Percentiles rank a stretch among this genome's conserved stretches.
Evolutionary conservation across 2,113 vertebrate genomes (phyloP).

Genomic region (Gopherus flavomarginatus): DNA sequence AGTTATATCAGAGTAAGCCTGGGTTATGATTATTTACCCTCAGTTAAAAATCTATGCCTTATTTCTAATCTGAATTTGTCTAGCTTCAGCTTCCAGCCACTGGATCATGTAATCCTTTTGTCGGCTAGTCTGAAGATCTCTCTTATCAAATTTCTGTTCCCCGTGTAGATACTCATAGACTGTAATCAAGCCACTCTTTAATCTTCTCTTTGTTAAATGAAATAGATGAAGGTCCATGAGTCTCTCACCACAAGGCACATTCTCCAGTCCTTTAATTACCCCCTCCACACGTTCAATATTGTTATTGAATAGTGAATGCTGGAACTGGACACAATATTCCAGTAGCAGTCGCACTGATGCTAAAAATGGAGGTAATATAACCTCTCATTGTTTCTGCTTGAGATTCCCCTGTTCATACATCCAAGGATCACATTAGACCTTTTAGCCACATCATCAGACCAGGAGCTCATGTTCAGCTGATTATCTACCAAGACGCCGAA

Average conservation of each 20-base stretch:
- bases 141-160: not conserved
- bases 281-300: not conserved
- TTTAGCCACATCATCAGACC: not conserved
- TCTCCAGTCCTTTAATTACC: not conserved
- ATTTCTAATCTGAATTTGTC: not conserved
- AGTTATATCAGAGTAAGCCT: not conserved
- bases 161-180: not conserved
- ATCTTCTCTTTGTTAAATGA: not conserved
- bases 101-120: not conserved
- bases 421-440: not conserved
- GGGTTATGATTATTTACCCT: not conserved
- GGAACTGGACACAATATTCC: not conserved
- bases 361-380: not conserved
- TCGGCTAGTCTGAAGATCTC: not conserved
- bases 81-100: not conserved
- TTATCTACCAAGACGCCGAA: not conserved
- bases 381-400: not conserved
- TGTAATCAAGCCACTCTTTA: not conserved
- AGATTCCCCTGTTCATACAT: not conserved
- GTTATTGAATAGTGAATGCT: not conserved
- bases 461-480: not conserved
- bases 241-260: not conserved
- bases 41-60: not conserved
- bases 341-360: not conserved
- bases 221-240: not conserved